Evolutionary conservation across 2,888 invertebrate species (phyloP), one percentile per base, ranked within the genome.

Genomic region (Entomobrya multifasciata): DNA sequence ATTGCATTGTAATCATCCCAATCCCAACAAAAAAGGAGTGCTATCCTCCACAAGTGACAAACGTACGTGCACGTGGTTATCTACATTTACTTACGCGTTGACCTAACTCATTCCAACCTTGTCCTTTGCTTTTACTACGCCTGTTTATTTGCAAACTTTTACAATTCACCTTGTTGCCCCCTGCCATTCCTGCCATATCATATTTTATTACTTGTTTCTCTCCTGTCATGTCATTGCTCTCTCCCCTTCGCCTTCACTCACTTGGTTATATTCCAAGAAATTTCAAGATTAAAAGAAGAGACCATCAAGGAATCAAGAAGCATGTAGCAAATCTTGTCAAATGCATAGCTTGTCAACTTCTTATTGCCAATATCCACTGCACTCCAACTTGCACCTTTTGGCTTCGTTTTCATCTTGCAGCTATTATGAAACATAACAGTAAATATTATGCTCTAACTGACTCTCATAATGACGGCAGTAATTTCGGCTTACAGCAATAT

Each of bases 401-500:
- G 15, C 17, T 2, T 49, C 49, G 49, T 13, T 10, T n/a, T 1
- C 30, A 1, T 27, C 27, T 62, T 27, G 60, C 13, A 60, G 41
- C 10, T 30, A 65, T 65, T 36, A n/a, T n/a, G 30, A 30, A 41
- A 41, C 65, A 41, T 8, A 0, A 22, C 30, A 60, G 65, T 41
- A 65, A 25, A 22, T 41, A 65, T 65, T 65, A 36, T 36, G 36
- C 30, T 65, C n/a, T 13, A 17, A 27, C 10, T 65, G 36, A 36
- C 20, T 2, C 13, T 41, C 17, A 17, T 65, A 36, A n/a, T 17
- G 70, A 22, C 25, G 44, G 4, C 70, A 70, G 70, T 65, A 65
- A 65, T 65, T 65, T 65, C 36, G 10, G 17, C 65, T 65, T 65
- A 27, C 22, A 30, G 30, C 25, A 67, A 67, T 44, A 67, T 67